phyloP scores from a whole-genome alignment of 1,140 invertebrate genomes.

The Zaprionus tsacasi region DNA sequence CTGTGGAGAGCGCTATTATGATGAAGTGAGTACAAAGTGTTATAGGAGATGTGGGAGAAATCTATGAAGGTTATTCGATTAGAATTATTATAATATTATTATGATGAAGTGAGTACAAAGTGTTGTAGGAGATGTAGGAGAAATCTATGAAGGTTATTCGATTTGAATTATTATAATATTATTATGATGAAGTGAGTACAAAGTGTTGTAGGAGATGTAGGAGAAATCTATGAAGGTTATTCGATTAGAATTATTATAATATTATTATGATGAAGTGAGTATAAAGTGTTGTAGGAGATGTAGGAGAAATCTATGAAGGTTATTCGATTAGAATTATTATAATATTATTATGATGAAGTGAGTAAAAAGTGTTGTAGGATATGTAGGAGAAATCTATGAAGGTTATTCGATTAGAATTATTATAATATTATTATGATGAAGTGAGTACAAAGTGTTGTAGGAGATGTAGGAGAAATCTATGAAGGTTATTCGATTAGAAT shows the following conservation, averaged over 20 bases:
- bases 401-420: no score
- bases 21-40: conserved; percentile 86
- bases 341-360: conserved; percentile 94
- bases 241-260: no score
- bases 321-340: no score
- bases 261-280: conserved; percentile 92
- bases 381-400: neutral
- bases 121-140: no score
- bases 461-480: neutral
- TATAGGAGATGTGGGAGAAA: neutral
- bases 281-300: neutral
- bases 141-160: neutral
- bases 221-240: neutral
- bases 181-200: conserved; percentile 91
- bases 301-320: neutral
- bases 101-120: conserved; percentile 89
- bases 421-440: conserved; percentile 95
- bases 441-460: conserved; percentile 84
- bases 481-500: no score
- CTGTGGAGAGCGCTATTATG: conserved; percentile 96
- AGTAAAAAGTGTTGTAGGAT: conserved; percentile 42
- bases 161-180: no score
- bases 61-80: neutral
- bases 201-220: no score
- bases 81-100: conserved; percentile 86